phyloP scores from a whole-genome alignment of 2,888 invertebrate species.

The Neoaliturus tenellus region DNA sequence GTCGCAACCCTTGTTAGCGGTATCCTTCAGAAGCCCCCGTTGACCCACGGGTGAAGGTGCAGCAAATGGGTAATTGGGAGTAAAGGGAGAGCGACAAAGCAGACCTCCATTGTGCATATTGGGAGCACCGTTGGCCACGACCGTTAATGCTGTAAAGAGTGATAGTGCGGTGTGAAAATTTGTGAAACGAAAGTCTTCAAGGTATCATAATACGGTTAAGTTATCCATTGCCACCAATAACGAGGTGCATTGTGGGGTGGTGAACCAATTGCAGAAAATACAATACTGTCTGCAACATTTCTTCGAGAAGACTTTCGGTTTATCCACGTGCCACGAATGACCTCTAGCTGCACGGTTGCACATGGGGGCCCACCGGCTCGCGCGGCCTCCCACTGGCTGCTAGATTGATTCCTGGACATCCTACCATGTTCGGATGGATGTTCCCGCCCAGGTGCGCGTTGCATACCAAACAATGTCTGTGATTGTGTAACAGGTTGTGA shows the following conservation, averaged over 20 bases:
- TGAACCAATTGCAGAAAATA: no score
- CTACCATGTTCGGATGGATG: not conserved
- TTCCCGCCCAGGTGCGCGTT: not conserved
- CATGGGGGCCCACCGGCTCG: not conserved
- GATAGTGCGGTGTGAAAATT: not conserved
- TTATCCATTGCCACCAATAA: no score
- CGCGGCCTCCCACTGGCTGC: not conserved
- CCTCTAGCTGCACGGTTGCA: not conserved
- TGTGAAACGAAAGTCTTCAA: no score
- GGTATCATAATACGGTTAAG: no score
- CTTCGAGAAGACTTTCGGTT: no score
- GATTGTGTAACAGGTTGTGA: no score
- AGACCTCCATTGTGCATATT: not conserved
- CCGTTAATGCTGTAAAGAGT: not conserved
- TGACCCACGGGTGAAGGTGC: conserved; percentile 20
- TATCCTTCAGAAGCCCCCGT: not conserved
- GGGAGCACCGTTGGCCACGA: not conserved
- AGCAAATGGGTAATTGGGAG: conserved; percentile 21
- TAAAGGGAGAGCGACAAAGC: conserved; percentile 1
- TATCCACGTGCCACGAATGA: not conserved
- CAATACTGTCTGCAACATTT: no score
- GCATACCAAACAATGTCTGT: not conserved
- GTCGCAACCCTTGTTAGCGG: not conserved
- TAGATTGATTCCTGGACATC: not conserved
- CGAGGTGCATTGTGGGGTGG: no score